A percentile compares a stretch with the other conserved stretches of the same genome.
phyloP scores from a whole-genome alignment of 2,888 invertebrate genomes.

The Coleophora deauratella region DNA sequence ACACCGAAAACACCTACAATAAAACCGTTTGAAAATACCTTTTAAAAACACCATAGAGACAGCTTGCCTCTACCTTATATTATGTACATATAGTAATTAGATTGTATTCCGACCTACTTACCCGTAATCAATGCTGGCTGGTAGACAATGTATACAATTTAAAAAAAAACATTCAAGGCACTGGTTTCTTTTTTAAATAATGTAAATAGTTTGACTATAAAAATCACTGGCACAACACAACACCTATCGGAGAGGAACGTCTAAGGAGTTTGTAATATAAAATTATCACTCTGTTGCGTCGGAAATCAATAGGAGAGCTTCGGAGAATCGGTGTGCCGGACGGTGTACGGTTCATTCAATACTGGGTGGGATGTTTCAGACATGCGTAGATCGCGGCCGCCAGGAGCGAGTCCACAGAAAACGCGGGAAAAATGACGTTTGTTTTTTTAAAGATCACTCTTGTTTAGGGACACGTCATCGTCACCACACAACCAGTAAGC shows the following conservation, averaged over 20 bases:
- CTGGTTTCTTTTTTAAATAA: slow-evolving; percentile 23
- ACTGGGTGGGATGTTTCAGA: slow-evolving; percentile 35
- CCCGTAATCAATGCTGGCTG: slow-evolving; percentile 7
- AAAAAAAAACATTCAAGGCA: slow-evolving; percentile 40
- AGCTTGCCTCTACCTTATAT: no score
- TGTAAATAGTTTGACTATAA: slow-evolving; percentile 18
- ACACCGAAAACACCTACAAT: not conserved
- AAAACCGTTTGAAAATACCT: not conserved
- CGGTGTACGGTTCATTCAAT: slow-evolving; percentile 53
- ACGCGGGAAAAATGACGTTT: slow-evolving; percentile 63
- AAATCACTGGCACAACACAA: slow-evolving; percentile 38
- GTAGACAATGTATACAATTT: not conserved
- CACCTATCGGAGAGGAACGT: slow-evolving; percentile 26
- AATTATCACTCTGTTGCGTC: slow-evolving; percentile 47
- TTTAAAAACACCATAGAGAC: no score
- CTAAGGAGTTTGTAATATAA: slow-evolving; percentile 29
- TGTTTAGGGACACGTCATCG: slow-evolving; percentile 12
- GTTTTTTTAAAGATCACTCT: slow-evolving; percentile 31
- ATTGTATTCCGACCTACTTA: slow-evolving; percentile 12
- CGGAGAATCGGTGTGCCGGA: slow-evolving; percentile 34
- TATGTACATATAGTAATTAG: slow-evolving; percentile 10
- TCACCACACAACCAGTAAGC: slow-evolving; percentile 16
- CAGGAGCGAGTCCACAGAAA: slow-evolving; percentile 25
- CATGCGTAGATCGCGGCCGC: slow-evolving; percentile 51
- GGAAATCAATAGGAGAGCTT: slow-evolving; percentile 50